Conservation (phyloP, 2,113 vertebrate genomes). For the Notechis scutatus region DNA sequence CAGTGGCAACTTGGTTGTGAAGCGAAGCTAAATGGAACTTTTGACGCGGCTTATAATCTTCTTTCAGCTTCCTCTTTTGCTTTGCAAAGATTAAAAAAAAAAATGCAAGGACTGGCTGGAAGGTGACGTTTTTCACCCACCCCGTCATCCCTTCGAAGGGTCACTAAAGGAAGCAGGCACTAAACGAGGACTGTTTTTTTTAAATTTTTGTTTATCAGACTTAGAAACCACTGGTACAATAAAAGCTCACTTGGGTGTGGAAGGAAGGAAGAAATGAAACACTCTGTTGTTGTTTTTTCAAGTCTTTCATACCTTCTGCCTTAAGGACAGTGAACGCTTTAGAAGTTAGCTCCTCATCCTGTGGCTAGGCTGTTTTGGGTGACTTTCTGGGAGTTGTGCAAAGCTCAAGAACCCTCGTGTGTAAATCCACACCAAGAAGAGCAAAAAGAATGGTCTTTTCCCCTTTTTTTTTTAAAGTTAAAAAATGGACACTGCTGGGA, state of each 20-base stretch:
- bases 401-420: not conserved
- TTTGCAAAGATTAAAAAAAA: not conserved
- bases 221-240: not conserved
- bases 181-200: not conserved
- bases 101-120: not conserved
- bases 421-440: not conserved
- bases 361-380: not conserved
- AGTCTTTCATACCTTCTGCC: not conserved
- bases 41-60: not conserved
- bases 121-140: not conserved
- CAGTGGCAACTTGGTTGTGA: not conserved
- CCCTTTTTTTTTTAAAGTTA: not conserved
- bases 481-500: not conserved
- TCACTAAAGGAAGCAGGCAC: not conserved
- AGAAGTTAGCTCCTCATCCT: not conserved
- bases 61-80: not conserved
- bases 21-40: not conserved
- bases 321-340: not conserved
- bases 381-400: not conserved
- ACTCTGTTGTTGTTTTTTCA: not conserved
- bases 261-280: not conserved
- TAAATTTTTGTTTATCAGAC: too few species aligned
- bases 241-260: not conserved
- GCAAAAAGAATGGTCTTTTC: not conserved
- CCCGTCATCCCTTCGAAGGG: rapidly evolving